Base-by-base conservation (phyloP, 1,140 invertebrate genomes). In the Sarcophaga bullata region DNA sequence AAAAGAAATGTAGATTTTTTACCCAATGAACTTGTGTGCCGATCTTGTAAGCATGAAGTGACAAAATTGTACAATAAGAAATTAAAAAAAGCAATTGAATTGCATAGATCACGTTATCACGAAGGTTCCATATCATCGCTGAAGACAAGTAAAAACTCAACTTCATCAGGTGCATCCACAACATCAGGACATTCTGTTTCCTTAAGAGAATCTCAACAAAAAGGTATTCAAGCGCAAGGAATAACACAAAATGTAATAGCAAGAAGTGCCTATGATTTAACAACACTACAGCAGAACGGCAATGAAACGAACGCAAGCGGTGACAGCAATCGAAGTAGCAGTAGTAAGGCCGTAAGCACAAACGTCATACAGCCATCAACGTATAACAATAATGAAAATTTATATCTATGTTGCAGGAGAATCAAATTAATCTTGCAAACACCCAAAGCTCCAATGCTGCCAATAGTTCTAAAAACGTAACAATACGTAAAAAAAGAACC, bases 31-130 rank as follows among this genome's bases (percentile, higher is more conserved):
- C n/a, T 19, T 8, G 17, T 68, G n/a, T 68, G 62, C 62, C 62
- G 62, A 0, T 19, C 62, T 5, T 68, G 62, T 25, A 68, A 58
- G n/a, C 54, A 13, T 13, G 54, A 58, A 58, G 13, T 58, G 15
- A 58, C 13, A n/a, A 58, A 58, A n/a, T 58, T 58, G n/a, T 58
- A 58, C 54, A 58, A 58, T 58, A 58, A 58, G n/a, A 58, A 58
- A 58, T 58, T 58, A 58, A 58, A 58, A 68, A 68, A 25, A 68
- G 54, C 54, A 13, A 68, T 68, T 68, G 62, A 68, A 25, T 68
- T 68, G 17, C 62, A 25, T 25, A 68, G 19, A 68, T 25, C 62
- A 7, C 62, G 62, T 68, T 68, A 19, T 8, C 62, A 25, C 17
- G 62, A 68, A 1, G 17, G 62, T n/a, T 68, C 62, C 15, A 19